A percentile compares a stretch with the other conserved stretches of the same genome.
Conservation (phyloP, 2,888 invertebrate genomes). For the Rotaria sp. region DNA sequence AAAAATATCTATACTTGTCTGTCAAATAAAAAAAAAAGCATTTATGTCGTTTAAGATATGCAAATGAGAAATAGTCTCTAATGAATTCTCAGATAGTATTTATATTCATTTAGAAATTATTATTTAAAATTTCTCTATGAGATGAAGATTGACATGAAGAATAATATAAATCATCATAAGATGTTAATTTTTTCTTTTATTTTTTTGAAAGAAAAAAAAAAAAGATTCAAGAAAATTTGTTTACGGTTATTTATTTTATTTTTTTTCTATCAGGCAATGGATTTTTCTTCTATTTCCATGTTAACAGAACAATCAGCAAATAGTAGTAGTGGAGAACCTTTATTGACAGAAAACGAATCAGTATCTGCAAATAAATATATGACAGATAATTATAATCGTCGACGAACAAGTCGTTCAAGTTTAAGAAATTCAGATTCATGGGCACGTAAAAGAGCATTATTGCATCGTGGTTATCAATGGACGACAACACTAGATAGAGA, state of each 20-base stretch:
- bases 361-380: background rate
- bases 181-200: too few relatives aligned
- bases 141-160: background rate
- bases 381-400: background rate
- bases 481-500: background rate
- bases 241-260: background rate
- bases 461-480: background rate
- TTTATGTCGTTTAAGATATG: background rate
- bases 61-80: background rate
- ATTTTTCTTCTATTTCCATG: background rate
- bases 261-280: background rate
- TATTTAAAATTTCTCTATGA: background rate
- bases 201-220: too few relatives aligned
- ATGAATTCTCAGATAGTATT: background rate
- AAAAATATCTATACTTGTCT: background rate
- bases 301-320: background rate
- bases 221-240: background rate
- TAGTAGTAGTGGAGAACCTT: background rate
- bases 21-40: background rate
- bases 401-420: background rate
- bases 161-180: background rate
- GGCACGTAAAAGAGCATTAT: conserved; percentile 10
- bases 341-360: background rate
- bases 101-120: background rate
- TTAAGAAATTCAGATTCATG: background rate